phyloP scores from a whole-genome alignment of 2,113 vertebrate genomes.

The Phylloscopus trochilus region DNA sequence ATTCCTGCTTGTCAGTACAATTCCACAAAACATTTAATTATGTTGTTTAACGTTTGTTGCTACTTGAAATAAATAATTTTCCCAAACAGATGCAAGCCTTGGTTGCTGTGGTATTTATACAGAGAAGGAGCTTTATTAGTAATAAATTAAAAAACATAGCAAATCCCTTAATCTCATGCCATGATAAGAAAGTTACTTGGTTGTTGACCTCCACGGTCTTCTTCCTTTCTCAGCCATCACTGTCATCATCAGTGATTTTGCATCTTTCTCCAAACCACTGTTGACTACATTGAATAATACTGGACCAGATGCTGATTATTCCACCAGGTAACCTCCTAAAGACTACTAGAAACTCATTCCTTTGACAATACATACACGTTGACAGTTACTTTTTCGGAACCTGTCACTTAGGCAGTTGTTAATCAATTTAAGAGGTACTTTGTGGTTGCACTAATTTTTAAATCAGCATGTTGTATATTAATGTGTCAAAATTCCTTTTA shows the following conservation, averaged over 20 bases:
- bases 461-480: conserved; percentile 16
- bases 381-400: background rate
- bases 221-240: background rate
- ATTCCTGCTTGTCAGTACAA: background rate
- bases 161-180: background rate
- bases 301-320: background rate
- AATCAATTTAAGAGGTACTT: background rate
- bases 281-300: background rate
- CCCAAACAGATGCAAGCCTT: background rate
- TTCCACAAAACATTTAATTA: background rate
- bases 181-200: background rate
- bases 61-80: background rate
- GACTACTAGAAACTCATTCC: background rate
- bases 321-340: background rate
- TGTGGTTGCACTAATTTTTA: background rate
- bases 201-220: background rate
- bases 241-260: background rate
- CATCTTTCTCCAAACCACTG: background rate
- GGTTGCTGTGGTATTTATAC: background rate
- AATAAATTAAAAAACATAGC: background rate
- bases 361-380: background rate
- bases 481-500: conserved; percentile 27
- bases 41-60: background rate
- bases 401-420: background rate
- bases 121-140: background rate